Evolutionary conservation across 2,888 invertebrate genomes (phyloP), one percentile per base, ranked within the genome.

Genomic region (Drosophila stalkeri): DNA sequence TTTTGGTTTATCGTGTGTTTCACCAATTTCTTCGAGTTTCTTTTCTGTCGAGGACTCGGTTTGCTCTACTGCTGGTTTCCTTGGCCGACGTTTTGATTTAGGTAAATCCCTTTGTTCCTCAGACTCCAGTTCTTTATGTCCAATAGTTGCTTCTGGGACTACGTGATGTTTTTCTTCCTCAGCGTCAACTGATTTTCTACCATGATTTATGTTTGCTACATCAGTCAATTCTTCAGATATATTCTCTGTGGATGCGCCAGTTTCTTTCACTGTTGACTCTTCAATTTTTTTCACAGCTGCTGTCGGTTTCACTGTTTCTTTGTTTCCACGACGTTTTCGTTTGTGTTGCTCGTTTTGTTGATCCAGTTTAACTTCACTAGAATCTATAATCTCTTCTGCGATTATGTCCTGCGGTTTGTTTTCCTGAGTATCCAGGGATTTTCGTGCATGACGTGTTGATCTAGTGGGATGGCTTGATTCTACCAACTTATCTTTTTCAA

Each of bases 381-480:
- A 8, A 20, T 9, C 18, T 33, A 33, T 11, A 12, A 20, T 33
- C 35, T 44, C 47, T 14, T 37, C 59, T 18, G 5, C 18, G 2
- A 39, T 39, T 14, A 27, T 8, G 4, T 37, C 47, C 16, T 23
- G 33, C 14, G 14, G 14, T 14, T 47, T 47, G n/a, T 11, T 27
- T 7, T 37, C 27, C 7, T 47, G 37, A 8, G n/a, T 7, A 23
- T 55, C 55, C 27, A 55, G 12, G n/a, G 27, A 41, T 41, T 55
- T 55, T 41, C 41, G 41, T n/a, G 14, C 55, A 27, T n/a, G 27
- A 31, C 54, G 54, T n/a, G 37, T 39, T 23, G 54, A 23, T 27
- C 41, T 27, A 41, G n/a, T 31, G 14, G 41, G 41, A 31, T 55
- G 12, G 7, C 18, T 18, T 31, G 39, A 14, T 16, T 35, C 57